Percentiles rank a stretch among this genome's conserved stretches.
phyloP scores from a whole-genome alignment of 2,888 invertebrate species.

The Steinernema hermaphroditum region DNA sequence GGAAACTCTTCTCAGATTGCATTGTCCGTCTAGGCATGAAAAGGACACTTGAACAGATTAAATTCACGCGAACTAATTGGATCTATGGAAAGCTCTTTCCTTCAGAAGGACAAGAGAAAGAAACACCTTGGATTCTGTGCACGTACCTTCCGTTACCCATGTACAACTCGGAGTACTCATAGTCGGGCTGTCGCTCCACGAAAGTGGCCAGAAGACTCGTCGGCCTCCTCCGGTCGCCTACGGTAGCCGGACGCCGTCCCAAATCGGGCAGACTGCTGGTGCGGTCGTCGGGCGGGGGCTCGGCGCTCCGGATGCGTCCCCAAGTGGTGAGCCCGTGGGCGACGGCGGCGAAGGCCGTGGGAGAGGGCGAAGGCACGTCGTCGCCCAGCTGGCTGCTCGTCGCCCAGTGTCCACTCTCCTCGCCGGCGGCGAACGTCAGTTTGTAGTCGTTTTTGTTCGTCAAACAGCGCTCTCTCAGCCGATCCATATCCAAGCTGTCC shows the following conservation, averaged over 20 bases:
- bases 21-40: too few relatives aligned
- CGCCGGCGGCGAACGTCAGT: conserved; percentile 58
- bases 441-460: conserved; percentile 64
- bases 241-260: conserved; percentile 18
- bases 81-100: too few relatives aligned
- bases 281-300: conserved; percentile 52
- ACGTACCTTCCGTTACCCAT: conserved; percentile 46
- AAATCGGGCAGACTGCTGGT: conserved; percentile 47
- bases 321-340: conserved; percentile 61
- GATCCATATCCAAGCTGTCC: conserved; percentile 62
- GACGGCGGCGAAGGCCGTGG: conserved; percentile 3
- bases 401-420: conserved; percentile 64
- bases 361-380: conserved; percentile 23
- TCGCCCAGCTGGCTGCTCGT: conserved; percentile 38
- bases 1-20: too few relatives aligned
- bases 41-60: too few relatives aligned
- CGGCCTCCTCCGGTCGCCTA: conserved; percentile 42
- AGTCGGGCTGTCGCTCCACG: conserved; percentile 50
- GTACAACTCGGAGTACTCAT: conserved; percentile 50
- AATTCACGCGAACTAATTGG: too few relatives aligned
- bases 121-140: neutral
- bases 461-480: conserved; percentile 52
- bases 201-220: conserved; percentile 59
- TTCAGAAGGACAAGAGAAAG: too few relatives aligned
- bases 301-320: conserved; percentile 61